phyloP scores from a whole-genome alignment of 2,113 vertebrate species.

The Paralichthys olivaceus region DNA sequence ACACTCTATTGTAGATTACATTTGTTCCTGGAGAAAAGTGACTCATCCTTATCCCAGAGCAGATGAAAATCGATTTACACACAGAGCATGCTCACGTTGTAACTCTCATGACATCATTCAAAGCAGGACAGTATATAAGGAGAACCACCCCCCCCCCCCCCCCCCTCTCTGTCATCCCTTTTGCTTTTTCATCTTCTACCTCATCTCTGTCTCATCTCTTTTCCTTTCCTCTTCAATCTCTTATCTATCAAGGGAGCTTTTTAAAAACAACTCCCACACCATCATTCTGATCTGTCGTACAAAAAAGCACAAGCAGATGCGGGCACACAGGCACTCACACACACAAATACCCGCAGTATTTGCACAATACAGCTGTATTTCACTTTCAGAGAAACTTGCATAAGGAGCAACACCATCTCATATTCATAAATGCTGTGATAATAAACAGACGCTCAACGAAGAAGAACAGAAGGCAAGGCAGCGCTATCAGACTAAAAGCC shows the following conservation, averaged over 20 bases:
- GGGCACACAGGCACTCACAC: background rate
- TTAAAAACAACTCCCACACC: conserved; percentile 70
- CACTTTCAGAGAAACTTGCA: conserved; percentile 45
- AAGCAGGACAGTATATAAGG: conserved; percentile 5
- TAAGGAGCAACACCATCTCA: conserved; percentile 29
- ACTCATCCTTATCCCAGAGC: conserved; percentile 50
- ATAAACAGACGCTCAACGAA: conserved; percentile 21
- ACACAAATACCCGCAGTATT: conserved; percentile 1
- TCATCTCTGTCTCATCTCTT: conserved; percentile 25
- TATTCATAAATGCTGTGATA: conserved; percentile 31
- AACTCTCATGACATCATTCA: conserved; percentile 53
- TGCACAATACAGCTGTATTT: conserved; percentile 32
- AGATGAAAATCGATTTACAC: conserved; percentile 48
- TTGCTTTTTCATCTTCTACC: background rate
- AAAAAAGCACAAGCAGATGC: conserved; percentile 46
- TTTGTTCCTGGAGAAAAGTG: conserved; percentile 52
- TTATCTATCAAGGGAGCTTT: conserved; percentile 9
- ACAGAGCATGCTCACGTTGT: conserved; percentile 7
- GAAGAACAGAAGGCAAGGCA: conserved; percentile 27
- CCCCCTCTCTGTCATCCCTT: conserved; percentile 10
- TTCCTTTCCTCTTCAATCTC: conserved; percentile 9
- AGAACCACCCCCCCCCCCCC: too few species aligned
- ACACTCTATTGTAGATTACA: conserved; percentile 29
- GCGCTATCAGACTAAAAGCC: conserved; percentile 49
- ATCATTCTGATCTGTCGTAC: conserved; percentile 55